Conservation (phyloP, 2,113 vertebrate genomes). For the Glaucidium brasilianum region DNA sequence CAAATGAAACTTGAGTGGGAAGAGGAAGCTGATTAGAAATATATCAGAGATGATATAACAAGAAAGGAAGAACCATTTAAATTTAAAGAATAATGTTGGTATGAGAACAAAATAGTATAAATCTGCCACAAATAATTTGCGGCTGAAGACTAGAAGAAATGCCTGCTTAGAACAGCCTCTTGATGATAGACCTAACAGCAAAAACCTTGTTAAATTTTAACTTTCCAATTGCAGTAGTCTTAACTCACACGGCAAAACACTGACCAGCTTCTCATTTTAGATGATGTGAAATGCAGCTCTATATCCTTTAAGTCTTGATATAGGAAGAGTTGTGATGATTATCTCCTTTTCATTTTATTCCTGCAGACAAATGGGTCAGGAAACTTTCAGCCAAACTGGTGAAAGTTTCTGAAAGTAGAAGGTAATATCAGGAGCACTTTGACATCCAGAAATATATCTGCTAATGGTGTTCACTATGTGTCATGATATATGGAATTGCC, state of each 20-base stretch:
- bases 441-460: conserved; percentile 40
- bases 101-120: not conserved
- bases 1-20: not conserved
- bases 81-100: not conserved
- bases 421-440: conserved; percentile 1
- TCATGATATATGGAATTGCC: conserved; percentile 63
- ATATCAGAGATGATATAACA: not conserved
- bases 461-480: conserved; percentile 42
- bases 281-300: not conserved
- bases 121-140: not conserved
- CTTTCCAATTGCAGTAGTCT: not conserved
- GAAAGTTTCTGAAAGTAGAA: conserved; percentile 39
- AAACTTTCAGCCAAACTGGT: conserved; percentile 6
- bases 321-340: not conserved
- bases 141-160: not conserved
- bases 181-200: not conserved
- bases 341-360: not conserved
- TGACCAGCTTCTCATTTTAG: not conserved
- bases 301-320: not conserved
- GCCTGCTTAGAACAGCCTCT: not conserved
- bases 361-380: not conserved
- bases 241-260: not conserved
- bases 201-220: not conserved
- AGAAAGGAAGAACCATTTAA: not conserved
- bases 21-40: not conserved